Conservation (phyloP, 2,113 vertebrate species). For the Melanotaenia duboulayi region DNA sequence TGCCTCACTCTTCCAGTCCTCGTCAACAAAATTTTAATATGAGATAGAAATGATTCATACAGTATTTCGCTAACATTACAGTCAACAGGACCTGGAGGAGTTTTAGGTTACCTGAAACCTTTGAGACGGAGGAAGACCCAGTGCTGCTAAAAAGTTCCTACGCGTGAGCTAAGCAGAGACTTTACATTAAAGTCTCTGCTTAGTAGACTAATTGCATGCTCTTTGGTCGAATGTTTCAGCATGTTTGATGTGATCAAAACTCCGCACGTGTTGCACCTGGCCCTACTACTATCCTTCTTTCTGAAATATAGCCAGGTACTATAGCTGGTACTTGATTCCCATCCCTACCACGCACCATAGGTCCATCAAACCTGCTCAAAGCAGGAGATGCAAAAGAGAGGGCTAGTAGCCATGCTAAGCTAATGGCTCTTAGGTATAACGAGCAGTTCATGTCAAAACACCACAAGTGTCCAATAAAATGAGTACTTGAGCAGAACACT, state of each 20-base stretch:
- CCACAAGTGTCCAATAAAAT: no score
- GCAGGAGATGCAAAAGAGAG: no score
- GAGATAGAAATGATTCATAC: no score
- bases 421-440: no score
- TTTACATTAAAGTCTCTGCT: no score
- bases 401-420: no score
- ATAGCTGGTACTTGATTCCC: no score
- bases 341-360: no score
- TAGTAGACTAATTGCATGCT: not conserved
- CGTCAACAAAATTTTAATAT: no score
- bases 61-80: not conserved
- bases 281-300: not conserved
- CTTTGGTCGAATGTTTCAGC: not conserved
- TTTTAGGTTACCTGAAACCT: not conserved
- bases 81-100: not conserved
- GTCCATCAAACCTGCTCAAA: no score
- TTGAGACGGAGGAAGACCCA: not conserved
- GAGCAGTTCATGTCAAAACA: no score
- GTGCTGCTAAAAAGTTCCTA: not conserved
- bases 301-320: not conserved
- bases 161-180: not conserved
- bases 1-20: not conserved
- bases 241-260: constrained; percentile 13
- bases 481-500: no score
- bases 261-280: not conserved